Base-by-base conservation (phyloP, 2,888 invertebrate species). In the Clepsis dumicolana region DNA sequence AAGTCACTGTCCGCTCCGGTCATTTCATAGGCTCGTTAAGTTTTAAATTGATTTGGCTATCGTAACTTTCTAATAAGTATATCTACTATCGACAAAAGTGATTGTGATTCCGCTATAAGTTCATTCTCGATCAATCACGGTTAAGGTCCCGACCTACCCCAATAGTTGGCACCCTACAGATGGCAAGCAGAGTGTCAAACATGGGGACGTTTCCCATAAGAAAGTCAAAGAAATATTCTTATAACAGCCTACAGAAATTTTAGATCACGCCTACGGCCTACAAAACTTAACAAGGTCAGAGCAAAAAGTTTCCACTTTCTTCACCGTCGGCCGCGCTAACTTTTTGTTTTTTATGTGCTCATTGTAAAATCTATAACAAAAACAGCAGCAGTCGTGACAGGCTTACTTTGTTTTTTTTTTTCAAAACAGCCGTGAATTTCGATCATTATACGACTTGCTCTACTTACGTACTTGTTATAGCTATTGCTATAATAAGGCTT, bases 281-380 rank as follows among this genome's bases (percentile, higher is more conserved):
- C 52, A 25, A 14, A 25, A 21, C 48, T 21, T 7, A 52, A 25
- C 25, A 25, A 52, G 52, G 52, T 52, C 52, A 21, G 4, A 52
- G 2, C 52, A n/a, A 52, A 52, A 52, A 18, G 25, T 52, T 25
- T 21, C 52, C 18, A 52, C 52, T 52, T 52, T 52, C 52, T 52
- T 52, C n/a, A n/a, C 25, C n/a, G 25, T 25, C 24, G 25, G 52
- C 25, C 52, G 25, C 25, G 21, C 10, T 12, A 21, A 4, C 12
- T 1, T n/a, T 24, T 24, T 21, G 7, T 24, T 4, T n/a, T 52
- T 52, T 25, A 14, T 52, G n/a, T n/a, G 25, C 21, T 48, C 52
- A 25, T 52, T 52, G 24, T 52, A 2, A n/a, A 25, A 52, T 52
- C n/a, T n/a, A n/a, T n/a, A 25, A 25, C 25, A 25, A 52, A 52